Conservation (phyloP, 2,113 vertebrate genomes). For the Saguinus midas region DNA sequence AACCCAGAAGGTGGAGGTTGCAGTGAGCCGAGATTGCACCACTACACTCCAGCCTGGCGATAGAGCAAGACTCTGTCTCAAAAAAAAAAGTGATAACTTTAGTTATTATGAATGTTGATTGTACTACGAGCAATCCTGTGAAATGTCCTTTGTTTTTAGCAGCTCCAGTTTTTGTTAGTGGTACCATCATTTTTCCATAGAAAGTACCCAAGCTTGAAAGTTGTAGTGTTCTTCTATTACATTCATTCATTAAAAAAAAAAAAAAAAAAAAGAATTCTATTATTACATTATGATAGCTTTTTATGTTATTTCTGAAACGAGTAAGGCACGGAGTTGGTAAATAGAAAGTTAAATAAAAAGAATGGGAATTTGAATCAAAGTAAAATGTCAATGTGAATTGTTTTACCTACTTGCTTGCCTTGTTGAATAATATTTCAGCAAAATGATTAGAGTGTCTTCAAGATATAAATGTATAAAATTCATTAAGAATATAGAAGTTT, state of each 20-base stretch:
- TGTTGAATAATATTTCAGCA: background rate
- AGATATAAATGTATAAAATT: background rate
- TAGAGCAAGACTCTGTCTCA: too few species aligned
- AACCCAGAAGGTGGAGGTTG: too few species aligned
- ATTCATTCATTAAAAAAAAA: background rate
- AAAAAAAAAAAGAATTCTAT: background rate
- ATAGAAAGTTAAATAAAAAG: background rate
- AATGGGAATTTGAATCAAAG: background rate
- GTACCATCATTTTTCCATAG: background rate
- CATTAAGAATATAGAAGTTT: background rate
- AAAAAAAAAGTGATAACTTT: background rate
- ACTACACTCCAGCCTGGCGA: too few species aligned
- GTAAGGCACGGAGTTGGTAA: background rate
- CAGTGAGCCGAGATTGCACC: too few species aligned
- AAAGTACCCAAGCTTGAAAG: background rate
- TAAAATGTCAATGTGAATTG: background rate
- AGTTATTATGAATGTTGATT: background rate
- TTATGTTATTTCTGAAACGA: slow-evolving; percentile 10
- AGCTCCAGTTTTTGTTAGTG: background rate
- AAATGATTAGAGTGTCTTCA: slow-evolving; percentile 1
- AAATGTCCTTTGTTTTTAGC: background rate
- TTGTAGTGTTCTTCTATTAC: background rate
- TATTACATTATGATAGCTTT: background rate
- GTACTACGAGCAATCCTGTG: background rate
- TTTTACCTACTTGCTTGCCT: background rate